Base-by-base conservation (phyloP, 1,140 invertebrate genomes). In the Himalopsyche phryganea region DNA sequence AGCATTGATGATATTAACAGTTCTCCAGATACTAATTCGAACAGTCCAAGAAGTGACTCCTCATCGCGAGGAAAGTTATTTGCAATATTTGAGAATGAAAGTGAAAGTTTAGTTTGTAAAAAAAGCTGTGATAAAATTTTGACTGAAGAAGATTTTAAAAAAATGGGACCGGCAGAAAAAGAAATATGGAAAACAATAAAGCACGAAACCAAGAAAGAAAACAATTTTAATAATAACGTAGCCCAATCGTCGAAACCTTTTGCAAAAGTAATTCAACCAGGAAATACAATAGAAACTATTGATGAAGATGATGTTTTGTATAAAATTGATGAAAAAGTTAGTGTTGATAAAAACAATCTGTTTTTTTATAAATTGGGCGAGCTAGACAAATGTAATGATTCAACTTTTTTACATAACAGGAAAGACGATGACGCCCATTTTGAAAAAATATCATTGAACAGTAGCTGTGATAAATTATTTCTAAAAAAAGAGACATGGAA, bases 1-100 rank as follows among this genome's bases (percentile, higher is more conserved):
- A 78, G 76, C 66, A 78, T 78, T 36, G 76, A 78, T 53, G 76
- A 78, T 46, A 71, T 68, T 52, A 74, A 67, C 57, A 71, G 68
- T 60, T 70, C 70, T 11, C 70, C 73, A 19, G 74, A 76, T 56
- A 71, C 46, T 32, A 74, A 73, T 58, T 69, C 69, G 52, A 73
- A 70, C 52, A 71, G 71, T 60, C 70, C 74, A 52, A 74, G 71
- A 60, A 70, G 69, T 50, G 69, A 70, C 19, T 48, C 55, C 41
- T 33, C 65, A 49, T 63, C 66, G 54, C 74, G 71, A 63, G 61
- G 66, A 46, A 72, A 70, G 57, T 59, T 69, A 58, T 69, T 68
- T 56, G 59, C 58, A 60, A 67, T 65, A 59, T 65, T 68, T 50
- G 67, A 66, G 42, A 55, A 38, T 38, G 52, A 54, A 19, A 50